Base-by-base conservation (phyloP, 2,113 vertebrate species). In the Microtus montanus region DNA sequence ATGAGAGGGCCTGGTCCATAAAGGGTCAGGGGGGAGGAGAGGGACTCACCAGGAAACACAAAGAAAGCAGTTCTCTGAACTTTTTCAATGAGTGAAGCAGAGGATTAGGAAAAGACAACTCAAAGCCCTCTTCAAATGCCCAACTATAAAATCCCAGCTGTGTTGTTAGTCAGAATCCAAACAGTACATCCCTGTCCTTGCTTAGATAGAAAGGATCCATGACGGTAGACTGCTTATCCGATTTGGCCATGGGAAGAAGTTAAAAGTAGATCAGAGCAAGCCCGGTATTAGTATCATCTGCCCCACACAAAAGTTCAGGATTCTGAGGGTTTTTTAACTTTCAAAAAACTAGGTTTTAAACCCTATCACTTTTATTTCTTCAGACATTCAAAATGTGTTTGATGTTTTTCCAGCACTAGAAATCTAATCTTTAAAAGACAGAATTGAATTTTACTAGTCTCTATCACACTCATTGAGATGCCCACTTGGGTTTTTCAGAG, bases 341-440 rank as follows among this genome's bases (percentile, higher is more conserved):
- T 79, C 66, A 94, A 44, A 63, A 91, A 85, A 75, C 44, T 58
- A 66, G 7, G 66, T 93, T 80, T 89, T 87, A 74, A 92, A 7
- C 6, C 13, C 3, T 87, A 17, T 84, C 87, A 12, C 9, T 24
- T 87, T 79, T 80, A 88, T 63, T 73, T 92, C 15, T 52, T 86
- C 88, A 92, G 10, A 61, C 17, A 85, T 30, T 35, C 71, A 58
- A 90, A 17, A 89, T n/a, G 33, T 35, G 20, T 26, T 61, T 82
- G 54, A 93, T 58, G 49, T 73, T 95, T 71, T 68, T 30, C 20
- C 52, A 88, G 30, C 5, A 17, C 22, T 82, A 75, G 13, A 93
- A 82, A 93, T 87, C 44, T 89, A 80, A 87, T 44, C 6, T 94
- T 38, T 79, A 68, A 24, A 94, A 41, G 4, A 92, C 64, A 41